Evolutionary conservation across 2,797 vertebrate species (phyloP).

Genomic region (Anisognathus igniventris): DNA sequence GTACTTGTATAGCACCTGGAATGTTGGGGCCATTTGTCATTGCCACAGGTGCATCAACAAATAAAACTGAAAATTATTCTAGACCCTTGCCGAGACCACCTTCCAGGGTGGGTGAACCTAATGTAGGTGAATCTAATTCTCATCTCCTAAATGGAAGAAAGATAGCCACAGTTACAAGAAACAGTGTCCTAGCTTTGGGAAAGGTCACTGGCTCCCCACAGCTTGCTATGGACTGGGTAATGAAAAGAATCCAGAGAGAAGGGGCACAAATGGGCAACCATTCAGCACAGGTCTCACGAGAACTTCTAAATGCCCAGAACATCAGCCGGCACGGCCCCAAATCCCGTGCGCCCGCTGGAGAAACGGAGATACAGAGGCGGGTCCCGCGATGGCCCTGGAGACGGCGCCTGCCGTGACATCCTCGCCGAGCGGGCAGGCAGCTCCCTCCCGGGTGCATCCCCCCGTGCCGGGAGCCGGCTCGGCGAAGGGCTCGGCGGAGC

Average conservation of each 20-base stretch:
- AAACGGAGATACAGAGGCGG: not conserved
- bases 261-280: not conserved
- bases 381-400: not conserved
- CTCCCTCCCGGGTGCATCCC: not conserved
- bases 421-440: not conserved
- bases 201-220: not conserved
- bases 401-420: not conserved
- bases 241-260: not conserved
- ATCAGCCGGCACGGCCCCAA: not conserved
- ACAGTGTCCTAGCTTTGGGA: not conserved
- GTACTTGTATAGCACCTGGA: no score
- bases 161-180: not conserved
- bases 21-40: not conserved
- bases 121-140: not conserved
- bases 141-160: not conserved
- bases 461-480: not conserved
- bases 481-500: not conserved
- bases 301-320: not conserved
- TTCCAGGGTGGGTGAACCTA: not conserved
- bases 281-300: not conserved
- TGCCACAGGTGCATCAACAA: not conserved
- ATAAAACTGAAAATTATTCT: not conserved
- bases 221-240: not conserved
- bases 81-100: not conserved
- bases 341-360: not conserved